Evolutionary conservation across 2,113 vertebrate species (phyloP).

Genomic region (Raphicerus campestris): DNA sequence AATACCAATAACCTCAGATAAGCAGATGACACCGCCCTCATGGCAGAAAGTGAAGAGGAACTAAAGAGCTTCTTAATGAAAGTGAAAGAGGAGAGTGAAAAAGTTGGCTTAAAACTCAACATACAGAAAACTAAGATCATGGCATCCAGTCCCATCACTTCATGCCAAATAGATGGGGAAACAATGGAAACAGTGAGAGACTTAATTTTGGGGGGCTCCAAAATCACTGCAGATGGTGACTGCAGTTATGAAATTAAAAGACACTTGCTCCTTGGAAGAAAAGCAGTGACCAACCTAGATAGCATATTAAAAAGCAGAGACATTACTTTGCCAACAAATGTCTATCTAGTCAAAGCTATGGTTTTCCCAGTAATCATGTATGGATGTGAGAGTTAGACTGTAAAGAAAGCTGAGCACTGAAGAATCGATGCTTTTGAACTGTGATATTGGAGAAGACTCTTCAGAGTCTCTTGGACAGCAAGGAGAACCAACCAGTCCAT

Average conservation of each 20-base stretch:
- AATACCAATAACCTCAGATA: neutral
- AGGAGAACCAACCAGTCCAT: neutral
- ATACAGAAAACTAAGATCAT: neutral
- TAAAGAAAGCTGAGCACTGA: neutral
- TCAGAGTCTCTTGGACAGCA: neutral
- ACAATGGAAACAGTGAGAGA: neutral
- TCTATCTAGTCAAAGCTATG: neutral
- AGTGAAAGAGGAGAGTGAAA: neutral
- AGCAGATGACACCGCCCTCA: neutral
- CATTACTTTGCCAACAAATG: neutral
- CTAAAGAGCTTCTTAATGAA: neutral
- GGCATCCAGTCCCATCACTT: neutral
- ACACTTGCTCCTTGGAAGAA: neutral
- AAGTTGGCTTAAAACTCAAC: neutral
- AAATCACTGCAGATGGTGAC: neutral
- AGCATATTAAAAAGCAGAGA: neutral
- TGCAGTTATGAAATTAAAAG: neutral
- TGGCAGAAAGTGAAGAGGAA: neutral
- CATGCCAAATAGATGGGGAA: neutral
- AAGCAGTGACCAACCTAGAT: neutral
- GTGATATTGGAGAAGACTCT: neutral
- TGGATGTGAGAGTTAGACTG: neutral
- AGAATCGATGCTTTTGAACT: neutral
- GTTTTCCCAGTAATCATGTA: neutral
- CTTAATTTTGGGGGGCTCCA: neutral